Evolutionary conservation across 64 coral and sea anemone genomes (phyloP), one percentile per base, ranked within the genome.

Genomic region (Dendrophyllia cribrosa): DNA sequence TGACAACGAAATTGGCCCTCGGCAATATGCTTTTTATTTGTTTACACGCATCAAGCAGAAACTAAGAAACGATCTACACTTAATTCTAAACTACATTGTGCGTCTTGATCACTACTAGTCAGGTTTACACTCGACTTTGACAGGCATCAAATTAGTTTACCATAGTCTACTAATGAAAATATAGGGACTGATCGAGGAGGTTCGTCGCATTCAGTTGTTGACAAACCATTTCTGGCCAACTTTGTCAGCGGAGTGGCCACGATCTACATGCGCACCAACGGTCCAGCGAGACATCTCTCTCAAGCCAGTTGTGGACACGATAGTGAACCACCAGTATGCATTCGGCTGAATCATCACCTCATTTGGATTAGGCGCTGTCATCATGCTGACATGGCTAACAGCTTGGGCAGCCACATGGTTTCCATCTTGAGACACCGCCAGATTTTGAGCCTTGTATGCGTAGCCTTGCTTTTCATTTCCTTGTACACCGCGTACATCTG

Each of bases 301-400:
- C 53, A 82, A 74, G 34, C 94, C 94, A 34, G 67, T 75, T 6
- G 94, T 92, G 9, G 90, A 74, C 43, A 96, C 94, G 25, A 96
- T 96, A 23, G 90, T 92, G 70, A 96, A 96, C 94, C 94, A 96
- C 94, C 94, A 96, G 15, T 96, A 96, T 17, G 94, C 85, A 25
- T 71, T 96, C 5, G 94, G 20, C 48, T 89, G 90, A 47, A 96
- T 92, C 85, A 43, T 62, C 77, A 71, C 62, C 61, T 96, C 90
- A 23, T 89, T 55, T 56, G 50, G 19, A 23, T 91, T 85, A 59
- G 85, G 67, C 25, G 89, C 95, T 53, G 87, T 20, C 49, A 58
- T 51, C 90, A 78, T 92, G 90, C 94, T 96, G 21, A 96, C 90
- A 10, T 59, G 47, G 55, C 88, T 96, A 7, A 92, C 1, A 45